phyloP scores from a whole-genome alignment of 2,797 vertebrate species.

The Ptychobarbus kaznakovi region DNA sequence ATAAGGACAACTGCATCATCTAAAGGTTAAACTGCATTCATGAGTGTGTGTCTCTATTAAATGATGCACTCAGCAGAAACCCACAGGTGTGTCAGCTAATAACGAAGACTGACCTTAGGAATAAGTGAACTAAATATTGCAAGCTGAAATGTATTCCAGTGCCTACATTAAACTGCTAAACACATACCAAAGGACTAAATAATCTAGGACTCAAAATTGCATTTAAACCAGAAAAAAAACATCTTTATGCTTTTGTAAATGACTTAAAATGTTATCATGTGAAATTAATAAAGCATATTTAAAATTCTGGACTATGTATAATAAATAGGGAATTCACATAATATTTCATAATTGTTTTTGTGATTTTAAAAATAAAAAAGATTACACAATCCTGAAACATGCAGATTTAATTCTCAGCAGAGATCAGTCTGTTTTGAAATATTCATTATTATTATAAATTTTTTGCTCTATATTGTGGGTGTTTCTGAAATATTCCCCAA shows the following conservation, averaged over 20 bases:
- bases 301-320: not conserved
- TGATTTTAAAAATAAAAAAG: not conserved
- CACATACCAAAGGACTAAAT: slow-evolving; percentile 13
- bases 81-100: slow-evolving; percentile 21
- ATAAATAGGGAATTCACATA: not conserved
- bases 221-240: not conserved
- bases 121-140: not conserved
- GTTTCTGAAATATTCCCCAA: not conserved
- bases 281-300: not conserved
- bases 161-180: slow-evolving; percentile 2
- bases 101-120: slow-evolving; percentile 1
- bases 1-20: not conserved
- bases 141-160: slow-evolving; percentile 3
- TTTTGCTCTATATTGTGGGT: not conserved
- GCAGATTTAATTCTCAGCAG: not conserved
- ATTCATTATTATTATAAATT: not conserved
- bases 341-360: not conserved
- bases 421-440: not conserved
- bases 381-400: not conserved
- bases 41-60: not conserved
- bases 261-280: not conserved
- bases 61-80: slow-evolving; percentile 3
- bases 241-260: not conserved
- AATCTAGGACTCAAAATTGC: not conserved
- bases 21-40: slow-evolving; percentile 8